phyloP scores from a whole-genome alignment of 2,797 vertebrate genomes.

The Danionella dracula region DNA sequence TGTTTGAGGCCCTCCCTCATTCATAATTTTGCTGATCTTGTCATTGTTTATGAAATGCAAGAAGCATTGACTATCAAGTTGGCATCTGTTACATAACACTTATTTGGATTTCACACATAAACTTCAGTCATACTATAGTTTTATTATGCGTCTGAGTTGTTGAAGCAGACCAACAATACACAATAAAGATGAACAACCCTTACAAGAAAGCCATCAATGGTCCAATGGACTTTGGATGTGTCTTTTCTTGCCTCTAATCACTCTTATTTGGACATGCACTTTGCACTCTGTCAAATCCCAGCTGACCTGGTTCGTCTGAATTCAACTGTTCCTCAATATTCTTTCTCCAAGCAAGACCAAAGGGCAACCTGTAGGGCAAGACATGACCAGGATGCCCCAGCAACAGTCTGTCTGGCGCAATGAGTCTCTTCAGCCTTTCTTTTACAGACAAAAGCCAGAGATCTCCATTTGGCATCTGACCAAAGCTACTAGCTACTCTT shows the following conservation, averaged over 20 bases:
- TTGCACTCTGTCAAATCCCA: constrained; percentile 38
- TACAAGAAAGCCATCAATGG: constrained; percentile 17
- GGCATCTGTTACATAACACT: too few relatives aligned
- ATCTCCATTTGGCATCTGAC: constrained; percentile 36
- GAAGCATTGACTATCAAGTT: too few relatives aligned
- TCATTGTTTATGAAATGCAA: too few relatives aligned
- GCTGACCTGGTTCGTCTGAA: constrained; percentile 17
- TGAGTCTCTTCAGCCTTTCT: constrained; percentile 40
- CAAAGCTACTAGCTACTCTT: constrained; percentile 36
- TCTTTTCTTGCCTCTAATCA: constrained; percentile 9
- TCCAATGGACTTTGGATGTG: constrained; percentile 8
- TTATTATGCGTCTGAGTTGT: background rate
- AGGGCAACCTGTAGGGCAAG: constrained; percentile 37
- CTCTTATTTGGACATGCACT: constrained; percentile 30
- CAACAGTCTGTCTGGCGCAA: constrained; percentile 37
- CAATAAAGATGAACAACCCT: background rate
- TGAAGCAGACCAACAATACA: background rate
- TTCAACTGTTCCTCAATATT: constrained; percentile 13
- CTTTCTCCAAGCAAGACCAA: constrained; percentile 30
- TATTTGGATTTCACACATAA: background rate
- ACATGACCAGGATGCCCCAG: constrained; percentile 22
- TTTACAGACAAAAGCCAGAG: constrained; percentile 36
- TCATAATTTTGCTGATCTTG: too few relatives aligned
- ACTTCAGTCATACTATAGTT: background rate
- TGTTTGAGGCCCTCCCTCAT: background rate